phyloP scores from a whole-genome alignment of 2,888 invertebrate genomes.

The Agelastica alni region DNA sequence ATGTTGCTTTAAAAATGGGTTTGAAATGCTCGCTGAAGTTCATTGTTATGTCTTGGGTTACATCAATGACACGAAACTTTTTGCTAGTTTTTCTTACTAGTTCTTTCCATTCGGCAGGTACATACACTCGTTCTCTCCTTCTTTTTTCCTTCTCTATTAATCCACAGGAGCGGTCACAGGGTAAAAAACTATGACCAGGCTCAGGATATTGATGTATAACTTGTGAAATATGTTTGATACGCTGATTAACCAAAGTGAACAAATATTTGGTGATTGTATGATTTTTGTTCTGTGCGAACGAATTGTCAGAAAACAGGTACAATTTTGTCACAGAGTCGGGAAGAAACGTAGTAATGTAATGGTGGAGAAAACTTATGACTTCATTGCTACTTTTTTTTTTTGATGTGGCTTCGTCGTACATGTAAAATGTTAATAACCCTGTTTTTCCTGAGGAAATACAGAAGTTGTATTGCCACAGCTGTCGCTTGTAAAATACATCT shows the following conservation, averaged over 20 bases:
- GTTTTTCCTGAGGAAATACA: constrained; percentile 27
- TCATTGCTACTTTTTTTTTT: constrained; percentile 30
- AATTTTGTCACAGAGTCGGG: constrained; percentile 13
- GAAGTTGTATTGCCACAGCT: constrained; percentile 32
- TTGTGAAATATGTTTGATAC: too few species aligned
- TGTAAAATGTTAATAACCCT: constrained; percentile 22
- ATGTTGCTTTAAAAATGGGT: constrained; percentile 23
- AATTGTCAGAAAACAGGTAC: constrained; percentile 24
- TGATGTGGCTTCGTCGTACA: constrained; percentile 29
- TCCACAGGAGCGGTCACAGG: constrained; percentile 26
- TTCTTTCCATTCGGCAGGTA: background rate
- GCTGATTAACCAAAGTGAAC: constrained; percentile 18
- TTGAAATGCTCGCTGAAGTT: constrained; percentile 27
- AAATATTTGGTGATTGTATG: constrained; percentile 21
- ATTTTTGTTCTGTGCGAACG: constrained; percentile 25
- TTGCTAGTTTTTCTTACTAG: constrained; percentile 12
- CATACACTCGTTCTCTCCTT: background rate
- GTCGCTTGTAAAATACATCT: constrained; percentile 37
- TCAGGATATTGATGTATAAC: constrained; percentile 18
- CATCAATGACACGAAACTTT: constrained; percentile 25
- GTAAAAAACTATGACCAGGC: constrained; percentile 29
- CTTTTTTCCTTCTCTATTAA: constrained; percentile 27
- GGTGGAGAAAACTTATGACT: constrained; percentile 16
- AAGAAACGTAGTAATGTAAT: constrained; percentile 6
- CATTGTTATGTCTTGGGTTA: constrained; percentile 25